Base-by-base conservation (phyloP, 2,888 invertebrate species). In the Salticus scenicus region DNA sequence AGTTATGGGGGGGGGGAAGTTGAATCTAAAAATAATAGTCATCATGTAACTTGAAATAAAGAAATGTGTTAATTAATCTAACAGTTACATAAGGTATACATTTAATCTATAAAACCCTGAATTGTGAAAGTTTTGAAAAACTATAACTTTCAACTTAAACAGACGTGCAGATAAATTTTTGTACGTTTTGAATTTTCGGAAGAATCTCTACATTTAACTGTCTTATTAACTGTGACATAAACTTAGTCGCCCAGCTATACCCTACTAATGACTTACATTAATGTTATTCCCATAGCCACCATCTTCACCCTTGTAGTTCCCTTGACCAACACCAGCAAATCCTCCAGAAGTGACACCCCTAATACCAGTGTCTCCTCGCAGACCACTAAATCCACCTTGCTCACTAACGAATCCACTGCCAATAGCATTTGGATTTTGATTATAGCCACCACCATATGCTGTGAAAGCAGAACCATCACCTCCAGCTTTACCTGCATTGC, bases 231-330 rank as follows among this genome's bases (percentile, higher is more conserved):
- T 27, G 63, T 74, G 74, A 74, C 74, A 74, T 74, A 74, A 74
- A 64, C 37, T 74, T 74, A 20, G 63, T 1, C 57, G n/a, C 64
- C 37, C 37, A 14, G 14, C 17, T 24, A 33, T 37, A 2, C 14
- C 27, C 37, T 33, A 5, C 24, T 10, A 8, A 0, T 12, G 27
- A 85, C 84, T 85, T 85, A 85, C 84, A 12, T 85, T 85, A 64
- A 69, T 63, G 33, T 77, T 47, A 51, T 79, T 78, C 70, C 77
- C 73, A 42, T 85, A 79, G 14, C 84, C 84, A 33, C 84, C 84
- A 63, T 85, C 84, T 47, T 84, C 84, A 42, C 84, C 84, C 69
- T 85, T 85, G 78, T 79, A 85, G 74, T 85, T 85, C 64, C 84
- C 84, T 85, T 85, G 84, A 33, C 84, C 84, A 42, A 79, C 78